phyloP scores from a whole-genome alignment of 2,113 vertebrate species.

The Nematolebias whitei region DNA sequence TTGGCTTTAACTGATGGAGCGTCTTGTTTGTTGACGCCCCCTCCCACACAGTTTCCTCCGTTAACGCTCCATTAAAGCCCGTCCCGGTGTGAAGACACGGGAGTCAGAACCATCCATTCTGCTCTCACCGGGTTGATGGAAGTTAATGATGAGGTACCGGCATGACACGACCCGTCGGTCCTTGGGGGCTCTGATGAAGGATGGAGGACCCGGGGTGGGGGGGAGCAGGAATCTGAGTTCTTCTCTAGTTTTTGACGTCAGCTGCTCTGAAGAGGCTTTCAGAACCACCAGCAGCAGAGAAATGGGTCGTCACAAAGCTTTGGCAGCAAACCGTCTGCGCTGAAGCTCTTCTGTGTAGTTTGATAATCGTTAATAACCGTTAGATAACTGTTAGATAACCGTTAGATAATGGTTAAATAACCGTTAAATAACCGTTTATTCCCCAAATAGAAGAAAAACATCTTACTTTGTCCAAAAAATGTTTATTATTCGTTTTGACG shows the following conservation, averaged over 20 bases:
- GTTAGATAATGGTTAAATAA: too few relatives aligned
- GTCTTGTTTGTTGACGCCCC: not conserved
- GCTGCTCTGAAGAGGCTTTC: not conserved
- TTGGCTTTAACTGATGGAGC: too few relatives aligned
- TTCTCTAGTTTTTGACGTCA: not conserved
- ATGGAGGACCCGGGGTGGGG: too few relatives aligned
- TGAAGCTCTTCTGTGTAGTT: not conserved
- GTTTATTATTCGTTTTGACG: too few relatives aligned
- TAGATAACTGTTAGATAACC: too few relatives aligned
- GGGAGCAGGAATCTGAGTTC: too few relatives aligned
- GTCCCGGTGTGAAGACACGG: constrained; percentile 14
- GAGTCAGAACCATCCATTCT: constrained; percentile 31
- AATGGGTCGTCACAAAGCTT: not conserved
- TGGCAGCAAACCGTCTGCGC: constrained; percentile 5
- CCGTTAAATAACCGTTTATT: too few relatives aligned
- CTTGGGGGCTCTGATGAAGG: constrained; percentile 23
- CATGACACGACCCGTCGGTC: not conserved
- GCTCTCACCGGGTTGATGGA: constrained; percentile 24
- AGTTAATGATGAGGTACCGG: constrained; percentile 52
- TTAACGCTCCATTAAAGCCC: constrained; percentile 35
- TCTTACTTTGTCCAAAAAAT: too few relatives aligned
- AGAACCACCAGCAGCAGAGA: not conserved
- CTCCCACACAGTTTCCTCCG: not conserved
- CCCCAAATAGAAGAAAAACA: too few relatives aligned
- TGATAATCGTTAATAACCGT: too few relatives aligned